Conservation (phyloP, 1,140 invertebrate genomes). For the Drosophila triauraria region DNA sequence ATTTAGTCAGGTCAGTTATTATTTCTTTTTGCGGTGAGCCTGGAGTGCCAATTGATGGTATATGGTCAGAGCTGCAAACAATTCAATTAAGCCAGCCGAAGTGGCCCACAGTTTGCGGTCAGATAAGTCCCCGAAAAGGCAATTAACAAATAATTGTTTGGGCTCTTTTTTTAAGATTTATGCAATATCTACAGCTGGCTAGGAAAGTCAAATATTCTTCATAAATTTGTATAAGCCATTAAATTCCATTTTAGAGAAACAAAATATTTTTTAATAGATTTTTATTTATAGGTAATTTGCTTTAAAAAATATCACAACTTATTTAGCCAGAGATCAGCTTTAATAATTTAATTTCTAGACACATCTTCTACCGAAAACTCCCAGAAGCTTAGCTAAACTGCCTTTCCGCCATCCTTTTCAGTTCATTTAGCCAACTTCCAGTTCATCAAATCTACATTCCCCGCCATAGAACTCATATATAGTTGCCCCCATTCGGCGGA, state of each 20-base stretch:
- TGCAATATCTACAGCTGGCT: background rate
- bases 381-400: background rate
- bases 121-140: conserved; percentile 29
- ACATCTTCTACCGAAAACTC: too few relatives aligned
- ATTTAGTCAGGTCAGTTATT: conserved; percentile 63
- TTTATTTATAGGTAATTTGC: background rate
- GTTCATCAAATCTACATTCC: conserved; percentile 25
- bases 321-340: too few relatives aligned
- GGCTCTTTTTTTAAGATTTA: conserved; percentile 10
- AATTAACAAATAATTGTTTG: conserved; percentile 42
- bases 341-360: background rate
- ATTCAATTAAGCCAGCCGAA: conserved; percentile 53
- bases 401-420: background rate
- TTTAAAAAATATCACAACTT: too few relatives aligned
- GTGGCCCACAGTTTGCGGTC: conserved; percentile 30
- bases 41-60: conserved; percentile 44
- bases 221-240: background rate
- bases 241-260: too few relatives aligned
- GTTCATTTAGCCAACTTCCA: conserved; percentile 20
- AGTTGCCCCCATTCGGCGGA: conserved; percentile 13
- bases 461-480: conserved; percentile 10
- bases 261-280: background rate
- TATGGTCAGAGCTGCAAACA: conserved; percentile 33
- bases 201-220: background rate
- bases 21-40: conserved; percentile 31